phyloP scores from a whole-genome alignment of 2,797 vertebrate genomes.

The Monodelphis domestica region DNA sequence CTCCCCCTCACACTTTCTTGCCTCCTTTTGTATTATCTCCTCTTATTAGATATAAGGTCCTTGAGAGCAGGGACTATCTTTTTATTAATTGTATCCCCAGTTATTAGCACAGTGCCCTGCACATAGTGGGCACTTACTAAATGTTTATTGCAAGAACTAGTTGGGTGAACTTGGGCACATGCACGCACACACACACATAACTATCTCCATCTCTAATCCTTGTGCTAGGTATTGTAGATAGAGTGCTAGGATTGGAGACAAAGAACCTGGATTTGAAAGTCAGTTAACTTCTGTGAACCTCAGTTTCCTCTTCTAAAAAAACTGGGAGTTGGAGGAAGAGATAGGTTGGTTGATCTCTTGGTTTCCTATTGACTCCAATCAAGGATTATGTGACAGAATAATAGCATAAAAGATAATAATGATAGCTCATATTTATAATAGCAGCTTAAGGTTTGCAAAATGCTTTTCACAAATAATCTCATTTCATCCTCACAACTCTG shows the following conservation, averaged over 20 bases:
- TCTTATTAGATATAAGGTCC: not conserved
- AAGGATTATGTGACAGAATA: not conserved
- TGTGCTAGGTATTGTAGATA: too few species aligned
- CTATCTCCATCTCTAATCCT: too few species aligned
- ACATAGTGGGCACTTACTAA: not conserved
- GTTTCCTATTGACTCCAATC: not conserved
- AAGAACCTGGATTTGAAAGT: not conserved
- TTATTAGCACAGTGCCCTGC: not conserved
- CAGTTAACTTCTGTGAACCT: not conserved
- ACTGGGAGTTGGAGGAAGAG: too few species aligned
- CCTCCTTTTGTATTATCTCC: not conserved
- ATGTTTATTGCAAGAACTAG: not conserved
- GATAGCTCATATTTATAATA: not conserved
- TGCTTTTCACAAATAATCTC: too few species aligned
- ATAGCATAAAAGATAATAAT: not conserved
- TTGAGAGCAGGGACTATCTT: not conserved
- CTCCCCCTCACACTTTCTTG: not conserved
- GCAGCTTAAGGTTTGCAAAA: not conserved
- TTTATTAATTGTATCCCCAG: not conserved
- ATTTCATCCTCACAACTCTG: too few species aligned
- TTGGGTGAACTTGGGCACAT: not conserved
- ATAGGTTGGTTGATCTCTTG: too few species aligned
- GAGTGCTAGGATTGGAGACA: too few species aligned
- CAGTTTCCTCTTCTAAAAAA: not conserved
- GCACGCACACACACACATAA: too few species aligned